Evolutionary conservation across 2,888 invertebrate species (phyloP), one percentile per base, ranked within the genome.

Genomic region (Drepanosiphum platanoidis): DNA sequence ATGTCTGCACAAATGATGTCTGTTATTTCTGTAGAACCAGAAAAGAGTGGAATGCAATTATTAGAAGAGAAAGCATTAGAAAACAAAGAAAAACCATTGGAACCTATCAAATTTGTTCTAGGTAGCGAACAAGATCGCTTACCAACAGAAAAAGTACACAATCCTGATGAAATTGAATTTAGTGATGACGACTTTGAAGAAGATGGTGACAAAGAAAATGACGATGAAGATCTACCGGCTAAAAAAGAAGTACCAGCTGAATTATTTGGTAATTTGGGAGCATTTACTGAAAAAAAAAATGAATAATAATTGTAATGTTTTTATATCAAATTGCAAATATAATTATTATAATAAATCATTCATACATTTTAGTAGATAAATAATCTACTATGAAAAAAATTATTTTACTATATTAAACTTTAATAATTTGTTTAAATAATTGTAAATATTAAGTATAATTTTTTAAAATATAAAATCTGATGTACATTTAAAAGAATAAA

Each of bases 1-100:
- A 98, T 99, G 97, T 96, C 97, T 22, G 97, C 98, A 0, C 98
- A 98, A 90, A 97, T 98, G 95, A 91, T 98, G 88, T 96, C 94
- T 88, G 95, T 95, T 32, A 93, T 93, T 66, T 92, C 92, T 30
- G 92, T 92, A 88, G 92, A 92, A 82, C 92, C 93, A 61, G 93
- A 94, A 88, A 93, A 94, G 88, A 96, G 97, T 91, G 95, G 95
- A 13, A 97, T 97, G 97, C 92, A 95, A 88, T 91, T 96, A 91
- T 90, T 97, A 81, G 97, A 97, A 90, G 95, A 94, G 3, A 95
- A 95, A 90, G 95, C 95, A 70, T 93, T 93, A 22, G 94, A 94
- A 90, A 93, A 52, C 0, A 84, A 77, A 77, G 86, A 72, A 36
- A 87, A 86, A 70, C 58, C 86, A 18, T 86, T 87, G 61, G 95